A percentile compares a stretch with the other conserved stretches of the same genome.
These are phyloP conservation scores for Chrysemys picta DNA, from an alignment of 2,113 vertebrate genomes.

Conservation along the genomic window DNA sequence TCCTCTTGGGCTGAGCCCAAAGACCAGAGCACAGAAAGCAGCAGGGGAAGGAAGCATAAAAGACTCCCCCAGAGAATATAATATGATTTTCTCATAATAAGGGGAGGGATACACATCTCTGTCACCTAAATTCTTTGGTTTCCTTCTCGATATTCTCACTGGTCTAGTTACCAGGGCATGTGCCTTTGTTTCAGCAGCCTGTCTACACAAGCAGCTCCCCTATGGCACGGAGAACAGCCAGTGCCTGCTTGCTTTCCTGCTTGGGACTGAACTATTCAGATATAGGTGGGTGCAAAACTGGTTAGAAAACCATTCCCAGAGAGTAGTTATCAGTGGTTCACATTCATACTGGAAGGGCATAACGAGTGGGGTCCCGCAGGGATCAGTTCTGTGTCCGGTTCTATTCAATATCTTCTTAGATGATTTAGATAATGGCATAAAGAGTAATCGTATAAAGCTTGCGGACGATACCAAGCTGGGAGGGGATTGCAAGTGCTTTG, in stretches of 20 bases:
- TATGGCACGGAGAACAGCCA: not conserved
- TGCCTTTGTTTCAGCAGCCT: not conserved
- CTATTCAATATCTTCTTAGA: too few relatives aligned
- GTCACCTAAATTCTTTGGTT: not conserved
- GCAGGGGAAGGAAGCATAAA: not conserved
- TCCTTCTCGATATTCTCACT: not conserved
- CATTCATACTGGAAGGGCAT: too few relatives aligned
- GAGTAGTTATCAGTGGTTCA: too few relatives aligned
- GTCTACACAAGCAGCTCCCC: not conserved
- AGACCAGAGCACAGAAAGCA: too few relatives aligned
- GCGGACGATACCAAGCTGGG: too few relatives aligned
- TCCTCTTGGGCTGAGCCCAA: not conserved
- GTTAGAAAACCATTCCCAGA: too few relatives aligned
- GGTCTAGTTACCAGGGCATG: not conserved
- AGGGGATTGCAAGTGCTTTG: too few relatives aligned
- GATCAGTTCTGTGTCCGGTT: too few relatives aligned
- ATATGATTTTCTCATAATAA: accelerated
- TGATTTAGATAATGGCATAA: too few relatives aligned
- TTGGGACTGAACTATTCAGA: not conserved
- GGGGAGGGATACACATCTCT: accelerated
- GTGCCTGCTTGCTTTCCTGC: not conserved
- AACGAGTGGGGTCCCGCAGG: too few relatives aligned
- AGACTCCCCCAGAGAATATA: accelerated
- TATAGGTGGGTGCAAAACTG: not conserved
- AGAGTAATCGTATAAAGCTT: too few relatives aligned